Conservation (phyloP, 2,113 vertebrate species). For the Ciconia stormi region DNA sequence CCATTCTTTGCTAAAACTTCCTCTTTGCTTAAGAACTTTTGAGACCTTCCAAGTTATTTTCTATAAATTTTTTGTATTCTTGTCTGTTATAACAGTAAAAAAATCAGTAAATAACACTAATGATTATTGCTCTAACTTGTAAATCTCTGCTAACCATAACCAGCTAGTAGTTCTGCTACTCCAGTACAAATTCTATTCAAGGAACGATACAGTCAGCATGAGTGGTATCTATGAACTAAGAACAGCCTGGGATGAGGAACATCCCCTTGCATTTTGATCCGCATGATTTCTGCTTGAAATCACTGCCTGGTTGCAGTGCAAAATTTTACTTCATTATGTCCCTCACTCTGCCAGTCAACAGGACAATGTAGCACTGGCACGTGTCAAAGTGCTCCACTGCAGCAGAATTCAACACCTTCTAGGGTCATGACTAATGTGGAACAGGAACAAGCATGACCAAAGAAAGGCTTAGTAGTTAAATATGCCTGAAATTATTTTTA, state of each 20-base stretch:
- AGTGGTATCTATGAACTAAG: background rate
- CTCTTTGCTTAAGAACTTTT: background rate
- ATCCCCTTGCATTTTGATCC: background rate
- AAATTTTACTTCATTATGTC: background rate
- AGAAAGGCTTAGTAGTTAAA: background rate
- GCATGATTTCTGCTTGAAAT: background rate
- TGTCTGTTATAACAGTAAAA: background rate
- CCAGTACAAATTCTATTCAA: background rate
- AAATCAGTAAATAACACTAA: background rate
- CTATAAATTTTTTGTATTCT: background rate
- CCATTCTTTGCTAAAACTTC: background rate
- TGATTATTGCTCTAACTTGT: background rate
- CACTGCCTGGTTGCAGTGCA: background rate
- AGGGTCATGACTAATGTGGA: rapidly evolving
- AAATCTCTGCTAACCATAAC: background rate
- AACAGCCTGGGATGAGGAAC: background rate
- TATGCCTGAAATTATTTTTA: background rate
- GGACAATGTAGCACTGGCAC: too few relatives aligned
- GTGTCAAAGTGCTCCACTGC: background rate
- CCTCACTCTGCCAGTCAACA: background rate
- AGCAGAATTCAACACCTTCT: rapidly evolving
- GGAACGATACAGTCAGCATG: background rate
- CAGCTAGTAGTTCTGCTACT: background rate
- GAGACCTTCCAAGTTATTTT: background rate
- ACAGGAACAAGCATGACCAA: background rate